Evolutionary conservation across 2,888 invertebrate genomes (phyloP).

Genomic region (Sphecodes monilicornis): DNA sequence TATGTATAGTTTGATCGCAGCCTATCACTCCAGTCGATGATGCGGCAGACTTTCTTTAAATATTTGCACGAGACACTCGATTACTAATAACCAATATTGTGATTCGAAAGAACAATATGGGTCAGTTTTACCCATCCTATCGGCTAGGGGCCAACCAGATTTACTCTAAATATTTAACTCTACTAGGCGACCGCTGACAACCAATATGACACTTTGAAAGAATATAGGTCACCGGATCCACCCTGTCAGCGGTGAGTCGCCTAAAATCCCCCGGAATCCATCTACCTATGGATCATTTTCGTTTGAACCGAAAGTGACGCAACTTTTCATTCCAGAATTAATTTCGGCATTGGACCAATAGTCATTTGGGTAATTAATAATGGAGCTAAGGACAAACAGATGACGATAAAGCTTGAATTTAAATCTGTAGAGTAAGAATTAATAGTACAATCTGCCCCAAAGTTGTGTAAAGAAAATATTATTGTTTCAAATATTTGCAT

Average conservation of each 20-base stretch:
- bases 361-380: neutral
- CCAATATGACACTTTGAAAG: neutral
- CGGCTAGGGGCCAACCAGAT: neutral
- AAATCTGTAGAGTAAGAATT: too few species aligned
- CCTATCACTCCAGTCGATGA: neutral
- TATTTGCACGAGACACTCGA: constrained; percentile 8
- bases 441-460: too few species aligned
- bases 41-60: constrained; percentile 10
- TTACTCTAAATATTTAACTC: constrained; percentile 21
- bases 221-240: neutral
- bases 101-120: constrained; percentile 23
- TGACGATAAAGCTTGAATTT: too few species aligned
- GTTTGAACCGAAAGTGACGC: neutral
- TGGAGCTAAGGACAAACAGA: neutral
- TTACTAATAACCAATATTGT: constrained; percentile 17
- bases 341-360: too few species aligned
- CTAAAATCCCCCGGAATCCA: neutral
- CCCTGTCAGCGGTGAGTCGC: neutral
- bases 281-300: neutral
- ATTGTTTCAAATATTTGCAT: too few species aligned
- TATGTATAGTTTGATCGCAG: constrained; percentile 6
- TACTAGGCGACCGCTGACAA: neutral
- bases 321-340: neutral
- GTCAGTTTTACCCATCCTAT: neutral
- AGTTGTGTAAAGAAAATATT: too few species aligned